Base-by-base conservation (phyloP, 2,797 vertebrate genomes). In the Aldrovandia affinis region DNA sequence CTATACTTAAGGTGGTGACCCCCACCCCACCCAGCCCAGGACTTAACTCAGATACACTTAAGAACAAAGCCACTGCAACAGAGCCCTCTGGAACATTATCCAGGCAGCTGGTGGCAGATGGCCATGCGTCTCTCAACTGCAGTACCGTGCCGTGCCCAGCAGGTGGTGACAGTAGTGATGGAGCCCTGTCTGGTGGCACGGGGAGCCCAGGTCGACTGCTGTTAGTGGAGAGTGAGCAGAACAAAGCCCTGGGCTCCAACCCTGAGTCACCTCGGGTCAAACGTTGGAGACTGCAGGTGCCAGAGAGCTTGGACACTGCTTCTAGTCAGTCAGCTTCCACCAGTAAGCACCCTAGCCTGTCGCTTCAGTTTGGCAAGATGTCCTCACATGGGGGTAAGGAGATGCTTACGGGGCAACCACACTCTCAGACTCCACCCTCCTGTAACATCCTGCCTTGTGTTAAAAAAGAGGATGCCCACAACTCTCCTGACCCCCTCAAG, bases 281-380 rank as follows among this genome's bases (percentile, higher is more conserved):
- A 22, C 85, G 83, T 36, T 92, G 91, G 89, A 84, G 28, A 0
- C 82, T 84, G 30, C 80, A 39, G 28, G 68, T 82, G 50, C 80
- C 81, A 10, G 82, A 63, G 81, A 83, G 82, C 83, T 25, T 80
- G 0, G 88, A 88, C 5, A 14, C 63, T 79, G 30, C 92, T 90
- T 47, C 89, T 87, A 20, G 91, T 89, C 81, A 94, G 92, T 84
- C 93, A 85, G 0, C 87, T 93, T 88, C 91, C 82, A 91, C 81
- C 78, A 90, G 92, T 79, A 89, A 90, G 85, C 84, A 92, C 80
- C 90, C 87, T 0, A 87, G 89, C 42, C 85, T 91, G 9, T 33
- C 33, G 15, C 44, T 28, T 14, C 65, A 44, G 36, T 70, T 77
- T 47, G 68, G 68, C 22, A 33, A 33, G 36, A 68, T 33, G 6